Base-by-base conservation (phyloP, 2,888 invertebrate genomes). In the Tyria jacobaeae region DNA sequence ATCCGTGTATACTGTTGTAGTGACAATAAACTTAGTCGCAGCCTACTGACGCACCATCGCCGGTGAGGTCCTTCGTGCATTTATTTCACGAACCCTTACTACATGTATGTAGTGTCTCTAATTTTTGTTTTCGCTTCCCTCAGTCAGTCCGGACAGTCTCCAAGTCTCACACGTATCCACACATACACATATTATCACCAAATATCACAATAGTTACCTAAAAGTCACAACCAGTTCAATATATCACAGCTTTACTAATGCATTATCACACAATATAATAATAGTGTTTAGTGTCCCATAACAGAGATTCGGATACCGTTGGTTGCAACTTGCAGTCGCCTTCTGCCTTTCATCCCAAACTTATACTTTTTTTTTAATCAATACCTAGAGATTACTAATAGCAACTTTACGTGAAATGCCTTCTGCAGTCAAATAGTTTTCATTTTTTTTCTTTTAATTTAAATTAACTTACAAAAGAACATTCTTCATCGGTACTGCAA, bases 141-240 rank as follows among this genome's bases (percentile, higher is more conserved):
- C 71, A 73, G 73, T 73, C 75, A 73, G 72, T 79, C 79, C 81
- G 69, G 71, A 76, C 73, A 73, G 68, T 79, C 69, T 73, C 78
- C 61, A 70, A 64, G 64, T 67, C 70, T 71, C 66, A 67, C 71
- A 75, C 71, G 66, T 76, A 74, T 75, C 76, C 74, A 75, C 78
- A 77, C 76, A 75, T 67, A 82, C 82, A 80, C 72, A 79, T 81
- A 72, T 68, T 34, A 84, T 89, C 92, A 92, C 92, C 92, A 92
- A 92, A 92, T 91, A 92, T 91, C 92, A 93, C 93, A 93, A 92
- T 90, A 92, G 93, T 92, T 92, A 93, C 93, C 93, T 91, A 87
- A 88, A 81, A 85, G 85, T 91, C 90, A 90, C 92, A 89, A 89
- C 90, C 92, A 88, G 90, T 90, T 92, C 87, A 87, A 89, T 89